A percentile compares a stretch with the other conserved stretches of the same genome.
phyloP scores from a whole-genome alignment of 2,797 vertebrate genomes.

The Kryptolebias ocellatus region DNA sequence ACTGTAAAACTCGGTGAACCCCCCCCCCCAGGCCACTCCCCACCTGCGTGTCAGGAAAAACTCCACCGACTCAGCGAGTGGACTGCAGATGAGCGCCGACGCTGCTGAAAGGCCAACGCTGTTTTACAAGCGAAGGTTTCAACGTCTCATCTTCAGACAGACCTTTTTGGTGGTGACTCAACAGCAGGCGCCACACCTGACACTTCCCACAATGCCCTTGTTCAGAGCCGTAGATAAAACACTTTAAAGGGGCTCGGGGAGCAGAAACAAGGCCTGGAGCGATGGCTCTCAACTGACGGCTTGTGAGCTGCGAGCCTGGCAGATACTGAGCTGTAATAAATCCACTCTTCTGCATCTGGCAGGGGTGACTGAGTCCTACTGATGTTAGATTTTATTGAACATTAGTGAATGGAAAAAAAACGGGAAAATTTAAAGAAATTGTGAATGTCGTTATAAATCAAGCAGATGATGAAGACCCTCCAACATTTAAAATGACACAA shows the following conservation, averaged over 20 bases:
- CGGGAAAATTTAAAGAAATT: not conserved
- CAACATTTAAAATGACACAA: not conserved
- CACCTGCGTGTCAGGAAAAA: slow-evolving; percentile 22
- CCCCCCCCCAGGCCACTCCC: too few relatives aligned
- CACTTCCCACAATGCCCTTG: slow-evolving; percentile 28
- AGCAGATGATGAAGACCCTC: not conserved
- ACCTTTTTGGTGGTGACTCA: slow-evolving; percentile 4
- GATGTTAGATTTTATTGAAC: not conserved
- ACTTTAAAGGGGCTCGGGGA: slow-evolving; percentile 28
- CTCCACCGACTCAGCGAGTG: slow-evolving; percentile 1
- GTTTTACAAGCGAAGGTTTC: slow-evolving; percentile 27
- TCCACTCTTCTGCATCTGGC: slow-evolving; percentile 9
- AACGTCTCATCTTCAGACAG: slow-evolving; percentile 15
- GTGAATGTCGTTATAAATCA: not conserved
- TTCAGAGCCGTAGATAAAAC: slow-evolving; percentile 42
- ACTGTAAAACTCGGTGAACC: slow-evolving; percentile 1
- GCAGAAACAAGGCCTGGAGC: slow-evolving; percentile 40
- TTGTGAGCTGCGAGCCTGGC: slow-evolving; percentile 18
- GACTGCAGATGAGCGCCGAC: slow-evolving; percentile 18
- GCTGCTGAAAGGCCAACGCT: slow-evolving; percentile 5
- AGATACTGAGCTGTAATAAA: slow-evolving; percentile 25
- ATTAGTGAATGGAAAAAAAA: not conserved
- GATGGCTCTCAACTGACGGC: slow-evolving; percentile 38
- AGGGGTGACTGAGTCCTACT: not conserved
- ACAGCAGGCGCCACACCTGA: slow-evolving; percentile 19